Base-by-base conservation (phyloP, 2,888 invertebrate genomes). In the Drosophila buzzatii region DNA sequence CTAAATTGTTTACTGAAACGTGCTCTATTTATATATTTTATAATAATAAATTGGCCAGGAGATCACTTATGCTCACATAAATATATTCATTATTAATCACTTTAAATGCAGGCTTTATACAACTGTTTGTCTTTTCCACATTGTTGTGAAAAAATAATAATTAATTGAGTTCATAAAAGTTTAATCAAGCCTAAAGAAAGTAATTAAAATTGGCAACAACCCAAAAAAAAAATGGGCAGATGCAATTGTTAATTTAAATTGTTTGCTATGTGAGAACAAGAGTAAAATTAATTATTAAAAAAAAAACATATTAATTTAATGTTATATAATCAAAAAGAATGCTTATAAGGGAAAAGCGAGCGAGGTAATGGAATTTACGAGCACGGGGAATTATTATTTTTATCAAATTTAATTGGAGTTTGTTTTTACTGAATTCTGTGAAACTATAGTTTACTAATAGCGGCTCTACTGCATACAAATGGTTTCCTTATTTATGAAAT, bases 141-240 rank as follows among this genome's bases (percentile, higher is more conserved):
- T 70, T 41, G 6, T 31, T 39, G 12, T 10, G 6, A 33, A 33
- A 6, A 7, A 18, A 33, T 12, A 51, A 62, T 64, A 60, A 75
- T 88, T 82, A 85, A 80, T 74, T 56, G 61, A 69, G 49, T 42
- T 44, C 49, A 73, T 81, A 23, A 58, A 74, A 69, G 72, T 74
- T 62, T 67, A 82, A 85, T 84, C 71, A 87, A 44, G 55, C 31
- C 37, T 12, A 67, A 56, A 60, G 47, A 45, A 56, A 53, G 47
- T 51, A 56, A 64, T 58, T 49, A 45, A 56, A 73, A 45, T 20
- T 59, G 23, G 47, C 27, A 58, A 8, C 12, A 41, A 39, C 51
- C n/a, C n/a, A n/a, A 6, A 18, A 42, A 41, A 69, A 62, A 47
- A 16, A 44, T 23, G 33, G 35, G 45, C 45, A 37, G 18, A 56